Base-by-base conservation (phyloP, 1,140 invertebrate genomes). In the Drosophila pallidifrons region DNA sequence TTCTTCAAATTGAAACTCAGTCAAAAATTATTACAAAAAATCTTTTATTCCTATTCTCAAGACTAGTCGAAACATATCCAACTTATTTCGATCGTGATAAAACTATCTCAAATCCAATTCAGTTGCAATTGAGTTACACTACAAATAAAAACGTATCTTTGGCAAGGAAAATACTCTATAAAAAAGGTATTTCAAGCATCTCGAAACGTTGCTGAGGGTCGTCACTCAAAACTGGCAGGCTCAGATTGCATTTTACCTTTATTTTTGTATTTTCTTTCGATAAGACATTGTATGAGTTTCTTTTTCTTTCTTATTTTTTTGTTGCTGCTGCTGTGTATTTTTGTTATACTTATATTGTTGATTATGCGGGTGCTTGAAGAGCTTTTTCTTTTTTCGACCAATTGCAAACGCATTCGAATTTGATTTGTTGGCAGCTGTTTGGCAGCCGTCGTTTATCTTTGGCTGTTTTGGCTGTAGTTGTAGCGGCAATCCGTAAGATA, bases 361-460 rank as follows among this genome's bases (percentile, higher is more conserved):
- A 7, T 20, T 32, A 71, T 71, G 69, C 60, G 60, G 69, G 69
- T 41, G 51, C 16, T 57, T 38, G n/a, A 35, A 43, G 20, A 47
- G 49, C 55, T 60, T 64, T 64, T 7, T 32, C 2, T 38, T 38
- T 38, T 25, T 25, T 25, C 80, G 65, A 65, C 82, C 82, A 87
- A 87, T 87, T 88, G 83, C 76, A 80, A 78, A 64, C 77, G 77
- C 79, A 82, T 79, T 68, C 68, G 66, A 88, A 87, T 87, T 87
- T 87, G 83, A 87, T 87, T 87, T 87, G 83, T 88, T 88, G 83
- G 83, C 82, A 79, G 63, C 71, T 43, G 32, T 46, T 88, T 88
- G 83, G 83, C 82, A 79, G 63, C 71, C 41, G 32, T 46, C 30
- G 30, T 60, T 55, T 25, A 25, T 25, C 20, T 25, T 32, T 28